These are phyloP conservation scores for Limnephilus auricula DNA, from an alignment of 2,888 invertebrate genomes.

Conservation along the genomic window DNA sequence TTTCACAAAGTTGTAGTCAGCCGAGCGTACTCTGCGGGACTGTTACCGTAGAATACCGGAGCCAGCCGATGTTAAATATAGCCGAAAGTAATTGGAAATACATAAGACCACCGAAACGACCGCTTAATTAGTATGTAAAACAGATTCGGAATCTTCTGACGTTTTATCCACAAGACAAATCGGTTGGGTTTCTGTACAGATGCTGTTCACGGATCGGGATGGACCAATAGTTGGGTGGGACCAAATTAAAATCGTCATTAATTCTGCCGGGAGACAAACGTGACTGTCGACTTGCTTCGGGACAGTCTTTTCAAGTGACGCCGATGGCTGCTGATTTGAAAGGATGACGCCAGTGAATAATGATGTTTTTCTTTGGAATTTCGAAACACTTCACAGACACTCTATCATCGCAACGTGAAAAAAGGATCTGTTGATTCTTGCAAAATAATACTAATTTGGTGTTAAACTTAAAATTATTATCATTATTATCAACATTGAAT, in stretches of 20 bases:
- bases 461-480: no score
- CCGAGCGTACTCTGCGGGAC: not conserved
- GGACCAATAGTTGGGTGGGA: conserved; percentile 35
- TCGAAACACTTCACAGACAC: not conserved
- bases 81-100: conserved; percentile 45
- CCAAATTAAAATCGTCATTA: conserved; percentile 52
- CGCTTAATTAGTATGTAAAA: conserved; percentile 51
- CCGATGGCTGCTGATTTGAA: conserved; percentile 7
- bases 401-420: no score
- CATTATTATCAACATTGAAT: no score
- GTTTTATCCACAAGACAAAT: conserved; percentile 45
- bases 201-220: conserved; percentile 34
- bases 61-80: conserved; percentile 25
- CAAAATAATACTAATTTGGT: no score
- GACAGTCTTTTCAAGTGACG: conserved; percentile 4
- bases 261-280: conserved; percentile 39
- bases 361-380: not conserved
- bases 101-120: conserved; percentile 27
- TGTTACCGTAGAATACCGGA: not conserved
- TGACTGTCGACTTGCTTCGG: conserved; percentile 17
- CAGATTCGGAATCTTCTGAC: conserved; percentile 44
- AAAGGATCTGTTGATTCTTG: no score
- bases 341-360: not conserved
- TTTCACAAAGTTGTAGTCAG: not conserved
- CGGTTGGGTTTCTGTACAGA: conserved; percentile 21